Percentiles rank a stretch among this genome's conserved stretches.
phyloP scores from a whole-genome alignment of 2,797 vertebrate genomes.

The Myotis planiceps region DNA sequence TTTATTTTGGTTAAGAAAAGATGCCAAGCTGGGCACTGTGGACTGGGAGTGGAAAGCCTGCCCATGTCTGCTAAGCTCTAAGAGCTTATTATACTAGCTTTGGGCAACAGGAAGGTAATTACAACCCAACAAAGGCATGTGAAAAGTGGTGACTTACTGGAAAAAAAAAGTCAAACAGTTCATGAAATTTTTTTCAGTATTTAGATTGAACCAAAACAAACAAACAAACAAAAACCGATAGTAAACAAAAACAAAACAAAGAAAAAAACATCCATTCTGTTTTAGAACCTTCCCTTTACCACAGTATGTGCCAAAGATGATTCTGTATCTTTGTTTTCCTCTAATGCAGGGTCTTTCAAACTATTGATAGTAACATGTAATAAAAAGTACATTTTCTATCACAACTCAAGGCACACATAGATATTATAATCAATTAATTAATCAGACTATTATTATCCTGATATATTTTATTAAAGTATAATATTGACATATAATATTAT shows the following conservation, averaged over 20 bases:
- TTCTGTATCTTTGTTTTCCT: background rate
- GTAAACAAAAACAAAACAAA: background rate
- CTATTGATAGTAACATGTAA: background rate
- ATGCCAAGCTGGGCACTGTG: background rate
- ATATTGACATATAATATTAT: background rate
- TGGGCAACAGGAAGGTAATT: background rate
- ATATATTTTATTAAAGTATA: background rate
- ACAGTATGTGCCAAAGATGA: background rate
- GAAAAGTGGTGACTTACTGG: background rate
- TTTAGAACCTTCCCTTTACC: background rate
- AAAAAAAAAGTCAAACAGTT: background rate
- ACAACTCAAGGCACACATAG: background rate
- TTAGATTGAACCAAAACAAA: constrained; percentile 27
- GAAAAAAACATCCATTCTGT: background rate
- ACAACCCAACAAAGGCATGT: background rate
- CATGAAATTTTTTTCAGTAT: background rate
- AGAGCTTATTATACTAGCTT: background rate
- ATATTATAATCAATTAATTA: background rate
- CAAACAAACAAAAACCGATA: background rate
- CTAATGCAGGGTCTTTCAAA: background rate
- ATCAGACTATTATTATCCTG: background rate
- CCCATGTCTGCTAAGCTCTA: background rate
- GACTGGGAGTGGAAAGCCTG: background rate
- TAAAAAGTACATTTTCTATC: background rate
- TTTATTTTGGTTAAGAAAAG: constrained; percentile 51